These are phyloP conservation scores for Brachionus koreanus DNA, from an alignment of 1,140 invertebrate genomes.

Conservation along the genomic window DNA sequence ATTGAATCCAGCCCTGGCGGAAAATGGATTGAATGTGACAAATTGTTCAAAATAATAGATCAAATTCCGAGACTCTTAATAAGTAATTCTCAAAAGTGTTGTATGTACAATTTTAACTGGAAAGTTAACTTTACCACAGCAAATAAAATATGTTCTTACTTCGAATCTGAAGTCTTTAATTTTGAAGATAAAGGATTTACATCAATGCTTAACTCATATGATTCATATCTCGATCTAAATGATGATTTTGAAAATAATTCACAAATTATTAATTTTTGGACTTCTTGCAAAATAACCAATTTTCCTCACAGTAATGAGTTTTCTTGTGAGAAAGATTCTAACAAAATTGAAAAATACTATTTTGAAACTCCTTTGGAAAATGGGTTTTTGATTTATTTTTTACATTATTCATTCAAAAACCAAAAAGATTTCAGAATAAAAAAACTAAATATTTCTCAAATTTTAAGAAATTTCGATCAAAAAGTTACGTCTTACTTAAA, in stretches of 20 bases:
- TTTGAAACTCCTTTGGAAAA: not conserved
- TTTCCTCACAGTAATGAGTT: not conserved
- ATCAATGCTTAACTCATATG: not conserved
- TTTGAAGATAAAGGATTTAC: not conserved
- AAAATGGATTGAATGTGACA: conserved; percentile 30
- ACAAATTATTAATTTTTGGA: not conserved
- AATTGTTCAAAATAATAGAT: not conserved
- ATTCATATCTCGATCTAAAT: not conserved
- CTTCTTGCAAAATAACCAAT: conserved; percentile 1
- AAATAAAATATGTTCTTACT: conserved; percentile 12
- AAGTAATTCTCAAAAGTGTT: conserved; percentile 25
- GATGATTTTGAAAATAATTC: not conserved
- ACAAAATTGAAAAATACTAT: not conserved
- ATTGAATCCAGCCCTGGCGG: not conserved
- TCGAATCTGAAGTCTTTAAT: conserved; percentile 3
- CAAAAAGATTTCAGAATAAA: conserved; percentile 9
- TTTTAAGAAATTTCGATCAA: not conserved
- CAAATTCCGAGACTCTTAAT: not conserved
- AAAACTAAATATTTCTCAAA: not conserved
- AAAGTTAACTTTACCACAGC: not conserved
- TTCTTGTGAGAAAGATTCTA: not conserved
- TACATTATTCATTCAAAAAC: not conserved
- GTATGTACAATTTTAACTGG: not conserved
- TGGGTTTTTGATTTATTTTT: not conserved
- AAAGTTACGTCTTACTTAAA: not conserved